Evolutionary conservation across 2,797 vertebrate species (phyloP).

Genomic region (Lindbergichthys nudifrons): DNA sequence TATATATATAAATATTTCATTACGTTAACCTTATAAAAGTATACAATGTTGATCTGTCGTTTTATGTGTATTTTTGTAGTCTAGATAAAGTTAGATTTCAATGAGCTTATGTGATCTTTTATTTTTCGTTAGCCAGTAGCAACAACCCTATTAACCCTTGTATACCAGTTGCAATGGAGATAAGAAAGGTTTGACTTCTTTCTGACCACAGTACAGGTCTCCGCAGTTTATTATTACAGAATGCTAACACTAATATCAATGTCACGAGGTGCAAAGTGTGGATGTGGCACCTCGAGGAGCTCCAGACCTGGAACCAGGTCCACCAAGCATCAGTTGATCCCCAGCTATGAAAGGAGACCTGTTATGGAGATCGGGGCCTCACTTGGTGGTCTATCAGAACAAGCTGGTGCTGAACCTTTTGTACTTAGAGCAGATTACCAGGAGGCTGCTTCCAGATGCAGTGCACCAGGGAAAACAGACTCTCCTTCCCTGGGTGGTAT

Average conservation of each 20-base stretch:
- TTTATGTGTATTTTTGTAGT: background rate
- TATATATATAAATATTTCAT: background rate
- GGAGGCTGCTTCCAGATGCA: constrained; percentile 84
- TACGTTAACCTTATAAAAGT: background rate
- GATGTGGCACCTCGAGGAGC: constrained; percentile 42
- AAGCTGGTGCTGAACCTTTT: constrained; percentile 83
- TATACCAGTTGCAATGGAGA: constrained; percentile 11
- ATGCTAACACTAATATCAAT: constrained; percentile 29
- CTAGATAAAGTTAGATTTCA: background rate
- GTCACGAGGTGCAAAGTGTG: constrained; percentile 25
- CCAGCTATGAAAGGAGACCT: constrained; percentile 69
- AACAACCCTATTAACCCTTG: constrained; percentile 34
- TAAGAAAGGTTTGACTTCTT: constrained; percentile 21
- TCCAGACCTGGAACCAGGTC: constrained; percentile 42
- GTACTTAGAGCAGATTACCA: constrained; percentile 83
- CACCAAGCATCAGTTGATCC: constrained; percentile 60
- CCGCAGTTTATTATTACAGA: constrained; percentile 15
- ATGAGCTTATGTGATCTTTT: constrained; percentile 19
- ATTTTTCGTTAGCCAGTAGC: constrained; percentile 56
- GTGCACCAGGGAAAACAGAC: constrained; percentile 67
- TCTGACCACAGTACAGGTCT: constrained; percentile 3
- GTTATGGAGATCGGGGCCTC: constrained; percentile 68
- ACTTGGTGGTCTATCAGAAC: constrained; percentile 85
- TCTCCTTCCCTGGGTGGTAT: constrained; percentile 81
- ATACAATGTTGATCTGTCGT: background rate